These are phyloP conservation scores for Griposia aprilina DNA, from an alignment of 2,888 invertebrate genomes.

Conservation along the genomic window DNA sequence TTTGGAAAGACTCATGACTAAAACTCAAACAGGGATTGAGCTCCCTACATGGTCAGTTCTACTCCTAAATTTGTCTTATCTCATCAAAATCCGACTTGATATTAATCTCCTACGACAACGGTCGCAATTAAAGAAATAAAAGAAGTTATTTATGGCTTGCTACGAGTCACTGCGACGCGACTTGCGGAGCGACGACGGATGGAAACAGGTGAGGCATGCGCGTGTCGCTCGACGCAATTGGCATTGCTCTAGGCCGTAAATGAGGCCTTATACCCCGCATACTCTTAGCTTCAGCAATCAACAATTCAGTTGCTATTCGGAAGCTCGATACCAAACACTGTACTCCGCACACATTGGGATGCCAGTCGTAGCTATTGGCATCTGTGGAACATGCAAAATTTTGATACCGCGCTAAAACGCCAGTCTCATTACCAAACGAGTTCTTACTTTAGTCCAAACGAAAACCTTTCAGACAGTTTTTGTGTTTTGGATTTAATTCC, in stretches of 20 bases:
- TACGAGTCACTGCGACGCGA: too few species aligned
- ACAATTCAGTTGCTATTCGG: background rate
- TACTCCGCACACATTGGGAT: conserved; percentile 4
- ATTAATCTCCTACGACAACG: too few species aligned
- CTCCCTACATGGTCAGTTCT: too few species aligned
- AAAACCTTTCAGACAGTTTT: background rate
- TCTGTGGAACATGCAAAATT: background rate
- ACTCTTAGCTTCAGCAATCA: background rate
- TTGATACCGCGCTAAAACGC: background rate
- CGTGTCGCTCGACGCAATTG: too few species aligned
- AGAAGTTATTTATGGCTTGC: too few species aligned
- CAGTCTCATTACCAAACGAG: background rate
- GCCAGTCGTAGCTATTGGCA: background rate
- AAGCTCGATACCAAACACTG: background rate
- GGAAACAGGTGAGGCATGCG: too few species aligned
- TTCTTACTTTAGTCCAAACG: background rate
- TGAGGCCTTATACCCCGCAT: background rate
- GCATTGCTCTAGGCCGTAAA: too few species aligned
- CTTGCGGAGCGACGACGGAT: too few species aligned
- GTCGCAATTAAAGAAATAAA: too few species aligned
- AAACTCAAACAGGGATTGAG: background rate
- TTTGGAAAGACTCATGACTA: background rate
- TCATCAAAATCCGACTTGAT: too few species aligned
- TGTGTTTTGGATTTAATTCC: background rate
- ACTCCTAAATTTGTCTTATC: too few species aligned